Evolutionary conservation across 2,113 vertebrate species (phyloP).

Genomic region (Zingel zingel): DNA sequence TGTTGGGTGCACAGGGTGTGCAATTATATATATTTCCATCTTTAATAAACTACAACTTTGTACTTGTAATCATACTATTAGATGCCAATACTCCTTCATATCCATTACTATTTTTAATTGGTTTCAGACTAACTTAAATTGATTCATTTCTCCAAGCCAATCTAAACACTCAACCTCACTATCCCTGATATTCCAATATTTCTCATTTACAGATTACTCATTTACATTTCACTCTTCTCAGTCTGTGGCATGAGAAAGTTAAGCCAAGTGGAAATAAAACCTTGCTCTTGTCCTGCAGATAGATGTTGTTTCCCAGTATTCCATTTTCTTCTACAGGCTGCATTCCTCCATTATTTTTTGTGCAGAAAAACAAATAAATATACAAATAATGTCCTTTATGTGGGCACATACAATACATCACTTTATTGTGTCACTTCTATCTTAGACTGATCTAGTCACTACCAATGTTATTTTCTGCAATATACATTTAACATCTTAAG

Average conservation of each 20-base stretch:
- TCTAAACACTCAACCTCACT: background rate
- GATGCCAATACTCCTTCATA: background rate
- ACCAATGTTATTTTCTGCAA: conserved; percentile 68
- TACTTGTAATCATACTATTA: conserved; percentile 19
- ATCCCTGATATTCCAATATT: background rate
- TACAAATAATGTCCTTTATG: conserved; percentile 57
- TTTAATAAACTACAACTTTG: conserved; percentile 1
- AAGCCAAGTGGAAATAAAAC: background rate
- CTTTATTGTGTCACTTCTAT: conserved; percentile 73
- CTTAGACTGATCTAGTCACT: conserved; percentile 71
- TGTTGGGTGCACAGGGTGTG: conserved; percentile 1
- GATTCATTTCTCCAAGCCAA: background rate
- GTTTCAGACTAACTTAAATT: background rate
- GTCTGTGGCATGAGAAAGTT: background rate
- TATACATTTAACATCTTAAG: conserved; percentile 60
- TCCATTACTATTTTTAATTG: background rate
- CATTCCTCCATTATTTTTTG: conserved; percentile 22
- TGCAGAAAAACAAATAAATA: conserved; percentile 58
- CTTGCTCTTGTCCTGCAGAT: background rate
- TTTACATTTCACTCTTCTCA: no score
- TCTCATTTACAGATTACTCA: background rate
- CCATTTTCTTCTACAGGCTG: conserved; percentile 11
- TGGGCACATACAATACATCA: conserved; percentile 71
- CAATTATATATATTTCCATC: conserved; percentile 3
- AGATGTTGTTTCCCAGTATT: background rate